Conservation (phyloP, 2,888 invertebrate genomes). For the Aromia moschata region DNA sequence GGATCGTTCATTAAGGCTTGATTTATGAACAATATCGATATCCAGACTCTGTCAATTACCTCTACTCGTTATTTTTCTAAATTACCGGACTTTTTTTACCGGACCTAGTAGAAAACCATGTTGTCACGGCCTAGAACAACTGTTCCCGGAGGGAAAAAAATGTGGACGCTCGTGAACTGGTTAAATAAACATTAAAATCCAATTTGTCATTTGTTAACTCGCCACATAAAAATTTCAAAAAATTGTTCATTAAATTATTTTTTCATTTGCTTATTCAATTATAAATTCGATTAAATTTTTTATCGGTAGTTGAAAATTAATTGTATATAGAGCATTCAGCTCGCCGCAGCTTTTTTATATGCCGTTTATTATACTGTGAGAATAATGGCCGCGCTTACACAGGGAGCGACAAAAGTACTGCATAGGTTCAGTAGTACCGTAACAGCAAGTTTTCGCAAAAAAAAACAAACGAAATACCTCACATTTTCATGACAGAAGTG, state of each 20-base stretch:
- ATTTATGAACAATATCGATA: too few relatives aligned
- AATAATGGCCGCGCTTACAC: not conserved
- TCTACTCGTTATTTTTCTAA: too few relatives aligned
- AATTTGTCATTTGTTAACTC: conserved; percentile 9
- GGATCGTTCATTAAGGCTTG: too few relatives aligned
- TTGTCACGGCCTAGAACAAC: conserved; percentile 10
- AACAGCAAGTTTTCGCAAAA: too few relatives aligned
- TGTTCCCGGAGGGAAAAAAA: not conserved
- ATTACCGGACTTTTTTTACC: too few relatives aligned
- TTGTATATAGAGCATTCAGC: conserved; percentile 33
- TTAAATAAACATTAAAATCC: conserved; percentile 12
- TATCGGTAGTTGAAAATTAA: conserved; percentile 51
- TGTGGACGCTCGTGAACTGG: not conserved
- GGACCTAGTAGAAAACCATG: not conserved
- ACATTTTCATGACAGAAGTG: too few relatives aligned
- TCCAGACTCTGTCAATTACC: too few relatives aligned
- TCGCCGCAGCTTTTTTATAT: conserved; percentile 1
- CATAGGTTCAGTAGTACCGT: too few relatives aligned
- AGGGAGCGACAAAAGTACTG: too few relatives aligned
- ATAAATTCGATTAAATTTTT: conserved; percentile 35
- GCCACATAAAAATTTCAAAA: conserved; percentile 6
- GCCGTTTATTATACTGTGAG: conserved; percentile 7
- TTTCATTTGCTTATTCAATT: conserved; percentile 18
- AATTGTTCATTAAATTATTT: conserved; percentile 1
- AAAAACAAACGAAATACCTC: too few relatives aligned